Percentiles rank a stretch among this genome's conserved stretches.
These are phyloP conservation scores for Chrysogorgia sp. DNA, from an alignment of 92 coral and sea anemone genomes.

Conservation along the genomic window DNA sequence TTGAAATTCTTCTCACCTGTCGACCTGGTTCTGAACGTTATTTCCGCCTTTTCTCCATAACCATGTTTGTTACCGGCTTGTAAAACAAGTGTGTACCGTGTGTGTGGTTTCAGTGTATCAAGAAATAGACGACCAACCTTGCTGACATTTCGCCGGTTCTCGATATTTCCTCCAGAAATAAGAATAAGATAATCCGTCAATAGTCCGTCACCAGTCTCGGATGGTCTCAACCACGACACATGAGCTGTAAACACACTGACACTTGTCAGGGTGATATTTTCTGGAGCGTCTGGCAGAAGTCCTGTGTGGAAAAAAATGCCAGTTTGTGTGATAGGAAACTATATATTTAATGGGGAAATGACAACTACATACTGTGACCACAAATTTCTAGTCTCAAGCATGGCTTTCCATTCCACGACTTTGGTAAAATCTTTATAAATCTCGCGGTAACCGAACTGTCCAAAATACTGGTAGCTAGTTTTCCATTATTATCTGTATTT, in stretches of 20 bases:
- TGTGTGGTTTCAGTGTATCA: slow-evolving; percentile 9
- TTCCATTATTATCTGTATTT: neutral
- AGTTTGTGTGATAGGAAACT: neutral
- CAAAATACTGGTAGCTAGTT: neutral
- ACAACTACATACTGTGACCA: slow-evolving; percentile 32
- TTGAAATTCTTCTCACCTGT: slow-evolving; percentile 7
- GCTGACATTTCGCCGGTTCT: neutral
- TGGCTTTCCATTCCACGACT: slow-evolving; percentile 16
- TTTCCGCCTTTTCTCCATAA: slow-evolving; percentile 5
- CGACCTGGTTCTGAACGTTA: slow-evolving; percentile 2
- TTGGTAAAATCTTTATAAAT: slow-evolving; percentile 20
- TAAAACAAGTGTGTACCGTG: neutral
- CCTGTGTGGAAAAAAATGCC: slow-evolving; percentile 2
- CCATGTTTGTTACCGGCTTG: slow-evolving; percentile 43
- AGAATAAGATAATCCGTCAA: slow-evolving; percentile 7
- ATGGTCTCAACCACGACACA: slow-evolving; percentile 9
- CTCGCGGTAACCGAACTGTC: neutral
- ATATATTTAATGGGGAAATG: neutral
- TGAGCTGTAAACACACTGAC: neutral
- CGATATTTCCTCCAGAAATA: neutral
- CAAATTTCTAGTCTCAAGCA: slow-evolving; percentile 29
- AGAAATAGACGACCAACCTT: neutral
- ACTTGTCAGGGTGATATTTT: neutral
- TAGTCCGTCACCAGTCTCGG: slow-evolving; percentile 6
- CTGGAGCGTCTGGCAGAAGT: slow-evolving; percentile 16